Evolutionary conservation across 2,113 vertebrate species (phyloP).

Genomic region (Ophthalmolycus amberensis): DNA sequence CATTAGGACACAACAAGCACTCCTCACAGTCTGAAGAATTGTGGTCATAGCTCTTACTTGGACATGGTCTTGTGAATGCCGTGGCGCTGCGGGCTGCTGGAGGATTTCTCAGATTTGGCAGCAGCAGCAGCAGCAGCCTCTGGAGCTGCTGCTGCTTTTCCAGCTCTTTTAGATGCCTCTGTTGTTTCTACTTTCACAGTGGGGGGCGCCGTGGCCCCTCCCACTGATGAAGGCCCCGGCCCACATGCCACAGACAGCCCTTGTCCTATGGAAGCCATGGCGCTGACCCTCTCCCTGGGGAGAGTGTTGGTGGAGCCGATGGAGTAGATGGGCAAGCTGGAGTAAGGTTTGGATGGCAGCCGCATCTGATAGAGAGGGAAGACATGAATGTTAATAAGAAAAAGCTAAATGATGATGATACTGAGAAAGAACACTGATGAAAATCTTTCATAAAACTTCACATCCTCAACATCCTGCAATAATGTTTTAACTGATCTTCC

Average conservation of each 20-base stretch:
- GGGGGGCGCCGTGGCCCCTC: not conserved
- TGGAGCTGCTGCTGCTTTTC: constrained; percentile 44
- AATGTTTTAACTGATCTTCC: not conserved
- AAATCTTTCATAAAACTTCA: not conserved
- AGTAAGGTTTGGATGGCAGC: constrained; percentile 96
- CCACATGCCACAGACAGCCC: constrained; percentile 57
- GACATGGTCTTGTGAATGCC: constrained; percentile 83
- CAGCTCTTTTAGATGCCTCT: constrained; percentile 48
- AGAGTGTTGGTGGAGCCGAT: constrained; percentile 91
- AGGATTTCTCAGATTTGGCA: constrained; percentile 86
- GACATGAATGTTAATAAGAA: not conserved
- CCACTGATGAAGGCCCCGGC: constrained; percentile 1
- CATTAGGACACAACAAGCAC: not conserved
- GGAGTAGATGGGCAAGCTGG: constrained; percentile 95
- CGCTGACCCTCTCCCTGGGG: constrained; percentile 85
- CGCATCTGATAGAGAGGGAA: constrained; percentile 87
- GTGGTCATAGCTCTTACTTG: constrained; percentile 75
- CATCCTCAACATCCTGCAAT: not conserved
- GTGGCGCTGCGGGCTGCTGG: constrained; percentile 86
- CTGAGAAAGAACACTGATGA: not conserved
- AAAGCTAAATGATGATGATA: not conserved
- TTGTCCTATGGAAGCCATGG: constrained; percentile 65
- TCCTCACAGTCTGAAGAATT: not conserved
- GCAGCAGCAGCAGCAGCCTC: constrained; percentile 15
- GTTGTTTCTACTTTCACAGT: constrained; percentile 27